A percentile compares a stretch with the other conserved stretches of the same genome.
Conservation (phyloP, 2,797 vertebrate species). For the Pipistrellus pipistrellus region DNA sequence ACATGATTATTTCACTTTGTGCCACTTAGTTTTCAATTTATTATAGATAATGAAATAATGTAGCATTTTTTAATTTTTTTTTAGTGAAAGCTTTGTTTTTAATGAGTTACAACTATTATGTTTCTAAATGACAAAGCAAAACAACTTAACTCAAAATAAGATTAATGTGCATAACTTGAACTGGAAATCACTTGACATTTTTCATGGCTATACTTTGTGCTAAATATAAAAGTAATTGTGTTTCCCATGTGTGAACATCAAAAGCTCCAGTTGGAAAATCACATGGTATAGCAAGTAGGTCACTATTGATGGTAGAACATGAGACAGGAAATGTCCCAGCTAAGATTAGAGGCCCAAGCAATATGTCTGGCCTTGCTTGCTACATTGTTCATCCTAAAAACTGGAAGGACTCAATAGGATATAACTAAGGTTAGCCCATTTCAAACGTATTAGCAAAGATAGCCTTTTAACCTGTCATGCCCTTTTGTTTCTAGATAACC, state of each 20-base stretch:
- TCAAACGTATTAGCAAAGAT: conserved; percentile 71
- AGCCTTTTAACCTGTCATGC: conserved; percentile 54
- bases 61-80: conserved; percentile 2
- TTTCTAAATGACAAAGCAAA: conserved; percentile 65
- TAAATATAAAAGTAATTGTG: conserved; percentile 80
- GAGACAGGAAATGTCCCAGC: conserved; percentile 71
- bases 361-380: conserved; percentile 49
- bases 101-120: conserved; percentile 37
- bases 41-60: neutral
- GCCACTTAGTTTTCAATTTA: conserved; percentile 46
- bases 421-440: conserved; percentile 73
- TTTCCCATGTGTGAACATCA: conserved; percentile 80
- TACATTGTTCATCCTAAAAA: neutral
- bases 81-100: conserved; percentile 62
- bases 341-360: conserved; percentile 81
- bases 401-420: conserved; percentile 27
- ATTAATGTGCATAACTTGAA: conserved; percentile 46
- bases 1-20: conserved; percentile 42
- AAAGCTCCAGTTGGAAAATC: conserved; percentile 78
- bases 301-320: conserved; percentile 74
- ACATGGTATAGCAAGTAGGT: conserved; percentile 59
- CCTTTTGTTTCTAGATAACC: conserved; percentile 62
- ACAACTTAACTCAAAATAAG: conserved; percentile 34
- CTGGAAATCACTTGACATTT: conserved; percentile 63
- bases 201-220: conserved; percentile 72